Evolutionary conservation across 2,797 vertebrate genomes (phyloP), one percentile per base, ranked within the genome.

Genomic region (Clamator glandarius): DNA sequence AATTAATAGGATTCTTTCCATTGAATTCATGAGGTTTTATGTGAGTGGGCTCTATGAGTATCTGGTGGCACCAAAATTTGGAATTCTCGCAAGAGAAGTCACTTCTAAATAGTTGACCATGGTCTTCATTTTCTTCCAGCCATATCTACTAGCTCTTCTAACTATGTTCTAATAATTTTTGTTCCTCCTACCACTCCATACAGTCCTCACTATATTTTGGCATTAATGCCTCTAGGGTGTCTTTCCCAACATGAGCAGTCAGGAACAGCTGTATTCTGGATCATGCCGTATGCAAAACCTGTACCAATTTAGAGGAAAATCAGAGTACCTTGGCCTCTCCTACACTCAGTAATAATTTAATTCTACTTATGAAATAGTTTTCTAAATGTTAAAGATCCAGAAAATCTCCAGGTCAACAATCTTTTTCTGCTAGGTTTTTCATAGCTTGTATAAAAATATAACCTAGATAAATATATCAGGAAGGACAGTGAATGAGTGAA

Each of bases 401-500:
- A 89, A 92, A 92, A 57, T 36, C 50, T 68, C 57, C 24, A 85
- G 33, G 64, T 70, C 64, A 77, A 87, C 26, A 74, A 3, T n/a
- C 21, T 50, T 83, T 58, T 61, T 74, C 33, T 64, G 23, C 13
- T 87, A 42, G 33, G 8, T 46, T 80, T 92, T 94, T 85, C 66
- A 91, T 63, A 83, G 26, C 36, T 70, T 33, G 26, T 68, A 58
- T 36, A 83, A 77, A 94, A 91, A 42, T 55, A 9, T 82, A 72
- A 16, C 36, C 86, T 83, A 90, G 70, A 91, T 77, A 93, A 87
- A 87, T 83, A 57, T 35, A 85, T 70, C 44, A 54, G 35, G 78
- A 69, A 87, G 19, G 19, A 42, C 6, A 64, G 31, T 31, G 39
- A 81, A 84, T 51, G n/a, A 61, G 6, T 72, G 69, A 85, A 81